Base-by-base conservation (phyloP, 2,888 invertebrate genomes). In the Eilema depressum region DNA sequence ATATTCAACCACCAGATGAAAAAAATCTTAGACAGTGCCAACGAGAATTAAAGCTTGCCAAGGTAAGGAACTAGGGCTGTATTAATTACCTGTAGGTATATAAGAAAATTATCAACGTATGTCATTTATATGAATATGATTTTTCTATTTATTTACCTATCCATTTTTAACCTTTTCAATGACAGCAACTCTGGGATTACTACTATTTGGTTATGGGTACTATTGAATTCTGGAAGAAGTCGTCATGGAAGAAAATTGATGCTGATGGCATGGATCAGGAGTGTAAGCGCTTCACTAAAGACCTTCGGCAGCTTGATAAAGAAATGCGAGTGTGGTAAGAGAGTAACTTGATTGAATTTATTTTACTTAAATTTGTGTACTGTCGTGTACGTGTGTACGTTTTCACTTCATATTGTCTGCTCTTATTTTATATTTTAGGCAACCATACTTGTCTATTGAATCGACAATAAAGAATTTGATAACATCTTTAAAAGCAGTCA, bases 201-300 rank as follows among this genome's bases (percentile, higher is more conserved):
- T 97, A 98, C 60, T 96, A 96, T 77, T 96, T 98, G 53, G 97
- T 98, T 28, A 96, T 96, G 85, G 97, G 97, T 1, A 97, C 97
- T 70, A 97, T 99, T 70, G 97, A 98, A 67, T 98, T 98, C 89
- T 99, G 99, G 99, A 98, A 99, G 91, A 98, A 96, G 73, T 99
- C 99, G 0, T 97, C 97, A 0, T 99, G 99, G 99, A 97, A 97
- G 86, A 98, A 98, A 87, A 98, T 99, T 73, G 98, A 99, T 85
- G 98, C 99, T 2, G 99, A 99, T 85, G 97, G 97, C 68, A 98
- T 99, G 98, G 99, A 99, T 87, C 97, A 98, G 90, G 99, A 99
- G 87, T 98, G 99, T 92, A 99, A 99, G 91, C 97, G 98, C 83
- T 98, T 99, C 87, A 97, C 97, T 0, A 98, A 98, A 86, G 98